phyloP scores from a whole-genome alignment of 2,797 vertebrate species.

The Epinephelus awoara region DNA sequence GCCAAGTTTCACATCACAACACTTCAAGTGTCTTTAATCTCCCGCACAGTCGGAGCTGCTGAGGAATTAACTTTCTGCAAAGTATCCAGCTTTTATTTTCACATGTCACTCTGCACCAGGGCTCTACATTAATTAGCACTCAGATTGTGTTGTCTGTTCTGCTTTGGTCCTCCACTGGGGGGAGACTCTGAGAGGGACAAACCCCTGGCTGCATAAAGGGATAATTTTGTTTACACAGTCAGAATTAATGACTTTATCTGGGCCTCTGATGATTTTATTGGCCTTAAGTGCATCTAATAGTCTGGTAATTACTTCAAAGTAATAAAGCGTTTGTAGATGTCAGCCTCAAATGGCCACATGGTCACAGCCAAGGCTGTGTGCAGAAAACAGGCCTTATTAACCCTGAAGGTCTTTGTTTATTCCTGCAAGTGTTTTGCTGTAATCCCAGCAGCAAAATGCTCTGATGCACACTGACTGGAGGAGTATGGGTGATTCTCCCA shows the following conservation, averaged over 20 bases:
- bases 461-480: constrained; percentile 19
- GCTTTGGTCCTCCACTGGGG: constrained; percentile 63
- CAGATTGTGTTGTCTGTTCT: neutral
- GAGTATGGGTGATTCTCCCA: neutral
- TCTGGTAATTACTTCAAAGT: constrained; percentile 54
- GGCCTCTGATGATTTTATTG: constrained; percentile 45
- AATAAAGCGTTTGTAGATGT: constrained; percentile 30
- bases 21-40: constrained; percentile 45
- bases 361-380: constrained; percentile 26
- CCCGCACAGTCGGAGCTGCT: constrained; percentile 11
- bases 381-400: constrained; percentile 34
- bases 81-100: constrained; percentile 21
- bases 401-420: constrained; percentile 25
- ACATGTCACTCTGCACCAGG: neutral
- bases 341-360: constrained; percentile 3
- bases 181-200: constrained; percentile 57
- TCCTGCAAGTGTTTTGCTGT: constrained; percentile 19
- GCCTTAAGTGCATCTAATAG: constrained; percentile 44
- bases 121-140: constrained; percentile 12
- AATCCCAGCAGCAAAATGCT: constrained; percentile 32
- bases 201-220: constrained; percentile 19
- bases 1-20: constrained; percentile 43
- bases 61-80: constrained; percentile 18
- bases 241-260: constrained; percentile 59
- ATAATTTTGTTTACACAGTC: constrained; percentile 54